Evolutionary conservation across 2,113 vertebrate genomes (phyloP).

Genomic region (Callipepla squamata): DNA sequence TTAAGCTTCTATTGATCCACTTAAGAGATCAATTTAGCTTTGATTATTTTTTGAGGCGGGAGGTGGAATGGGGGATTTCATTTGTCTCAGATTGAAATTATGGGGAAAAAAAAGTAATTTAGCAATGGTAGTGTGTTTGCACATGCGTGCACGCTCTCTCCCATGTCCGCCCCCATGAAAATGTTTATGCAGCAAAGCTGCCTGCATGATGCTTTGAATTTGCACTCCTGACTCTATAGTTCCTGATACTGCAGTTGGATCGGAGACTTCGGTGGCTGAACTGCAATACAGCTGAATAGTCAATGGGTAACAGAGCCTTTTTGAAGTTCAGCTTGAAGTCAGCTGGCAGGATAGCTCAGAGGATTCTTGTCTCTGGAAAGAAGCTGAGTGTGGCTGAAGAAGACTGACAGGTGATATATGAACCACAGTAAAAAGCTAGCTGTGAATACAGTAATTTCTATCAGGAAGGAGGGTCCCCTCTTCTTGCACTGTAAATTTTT

Average conservation of each 20-base stretch:
- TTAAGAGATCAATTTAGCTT: slow-evolving; percentile 75
- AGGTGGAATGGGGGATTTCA: slow-evolving; percentile 36
- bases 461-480: background rate
- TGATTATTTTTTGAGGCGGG: slow-evolving; percentile 51
- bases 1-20: slow-evolving; percentile 77
- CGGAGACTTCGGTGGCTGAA: background rate
- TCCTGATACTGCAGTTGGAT: background rate
- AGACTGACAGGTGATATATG: background rate
- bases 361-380: background rate
- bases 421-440: background rate
- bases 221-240: background rate
- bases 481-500: background rate
- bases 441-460: background rate
- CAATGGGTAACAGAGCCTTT: background rate
- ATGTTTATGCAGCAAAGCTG: background rate
- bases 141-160: background rate
- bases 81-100: slow-evolving; percentile 54
- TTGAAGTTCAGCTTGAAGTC: background rate
- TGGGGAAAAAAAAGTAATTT: slow-evolving; percentile 59
- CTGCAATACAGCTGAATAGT: background rate
- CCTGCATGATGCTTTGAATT: background rate
- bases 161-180: fast-evolving
- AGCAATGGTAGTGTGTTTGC: background rate
- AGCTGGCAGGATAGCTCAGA: background rate
- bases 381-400: background rate